Percentiles rank a stretch among this genome's conserved stretches.
These are phyloP conservation scores for Notospermus geniculatus DNA, from an alignment of 1,140 invertebrate genomes.

Conservation along the genomic window DNA sequence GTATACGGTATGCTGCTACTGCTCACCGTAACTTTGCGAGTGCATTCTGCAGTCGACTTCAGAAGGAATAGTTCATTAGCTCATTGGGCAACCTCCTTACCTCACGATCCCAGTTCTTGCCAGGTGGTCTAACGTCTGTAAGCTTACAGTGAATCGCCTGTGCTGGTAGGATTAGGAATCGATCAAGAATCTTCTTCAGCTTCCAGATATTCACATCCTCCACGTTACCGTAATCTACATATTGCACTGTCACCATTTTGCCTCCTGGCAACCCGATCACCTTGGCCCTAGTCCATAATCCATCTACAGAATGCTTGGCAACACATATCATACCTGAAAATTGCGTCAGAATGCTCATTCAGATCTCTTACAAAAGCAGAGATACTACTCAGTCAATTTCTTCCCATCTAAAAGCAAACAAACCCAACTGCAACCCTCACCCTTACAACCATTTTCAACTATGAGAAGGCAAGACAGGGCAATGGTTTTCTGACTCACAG, in stretches of 20 bases:
- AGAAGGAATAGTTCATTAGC: too few relatives aligned
- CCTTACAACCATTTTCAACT: too few relatives aligned
- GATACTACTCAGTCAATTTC: too few relatives aligned
- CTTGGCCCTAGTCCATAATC: constrained; percentile 31
- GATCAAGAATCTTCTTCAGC: constrained; percentile 32
- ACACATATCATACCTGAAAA: constrained; percentile 58
- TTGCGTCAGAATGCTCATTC: too few relatives aligned
- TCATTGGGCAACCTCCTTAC: too few relatives aligned
- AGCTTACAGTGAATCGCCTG: constrained; percentile 27
- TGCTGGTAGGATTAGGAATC: constrained; percentile 26
- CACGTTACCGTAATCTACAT: constrained; percentile 59
- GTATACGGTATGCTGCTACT: too few relatives aligned
- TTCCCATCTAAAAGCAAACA: too few relatives aligned
- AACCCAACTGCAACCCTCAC: too few relatives aligned
- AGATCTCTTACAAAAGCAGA: too few relatives aligned
- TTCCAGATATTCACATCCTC: constrained; percentile 32
- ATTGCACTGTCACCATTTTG: constrained; percentile 54
- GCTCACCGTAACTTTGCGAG: too few relatives aligned
- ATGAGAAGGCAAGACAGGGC: not conserved
- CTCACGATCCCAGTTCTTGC: not conserved
- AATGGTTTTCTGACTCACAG: not conserved
- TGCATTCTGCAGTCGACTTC: too few relatives aligned
- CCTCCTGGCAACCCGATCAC: constrained; percentile 34
- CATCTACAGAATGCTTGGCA: constrained; percentile 40
- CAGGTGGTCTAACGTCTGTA: not conserved